Evolutionary conservation across 2,113 vertebrate genomes (phyloP).

Genomic region (Poeciliopsis occidentalis): DNA sequence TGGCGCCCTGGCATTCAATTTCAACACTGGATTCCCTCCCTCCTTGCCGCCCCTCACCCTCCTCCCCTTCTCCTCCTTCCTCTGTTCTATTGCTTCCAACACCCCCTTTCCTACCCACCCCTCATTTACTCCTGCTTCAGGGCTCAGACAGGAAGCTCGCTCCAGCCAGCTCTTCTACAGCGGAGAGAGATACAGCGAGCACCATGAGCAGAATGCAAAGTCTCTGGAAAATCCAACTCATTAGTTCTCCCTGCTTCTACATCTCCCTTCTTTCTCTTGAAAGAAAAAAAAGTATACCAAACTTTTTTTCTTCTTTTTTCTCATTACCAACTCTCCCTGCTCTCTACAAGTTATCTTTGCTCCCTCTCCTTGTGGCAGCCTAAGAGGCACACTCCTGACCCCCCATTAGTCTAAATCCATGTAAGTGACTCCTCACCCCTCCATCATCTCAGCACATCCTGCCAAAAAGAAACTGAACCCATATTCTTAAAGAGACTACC

Average conservation of each 20-base stretch:
- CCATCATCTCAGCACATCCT: conserved; percentile 17
- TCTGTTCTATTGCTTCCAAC: conserved; percentile 69
- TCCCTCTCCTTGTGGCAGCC: conserved; percentile 19
- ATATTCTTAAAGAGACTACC: neutral
- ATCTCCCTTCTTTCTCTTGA: conserved; percentile 42
- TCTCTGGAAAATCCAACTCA: conserved; percentile 79
- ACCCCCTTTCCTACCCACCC: conserved; percentile 46
- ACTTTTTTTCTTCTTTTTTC: conserved; percentile 15
- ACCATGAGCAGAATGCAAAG: conserved; percentile 80
- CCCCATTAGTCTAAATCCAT: conserved; percentile 40
- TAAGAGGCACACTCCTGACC: conserved; percentile 39
- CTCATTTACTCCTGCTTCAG: conserved; percentile 78
- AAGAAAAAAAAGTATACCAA: conserved; percentile 21
- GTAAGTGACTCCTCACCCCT: conserved; percentile 34
- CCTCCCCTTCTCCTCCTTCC: conserved; percentile 64
- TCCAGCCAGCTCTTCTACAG: conserved; percentile 77
- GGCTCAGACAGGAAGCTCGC: conserved; percentile 81
- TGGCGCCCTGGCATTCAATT: conserved; percentile 82
- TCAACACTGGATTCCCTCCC: conserved; percentile 67
- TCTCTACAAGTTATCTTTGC: conserved; percentile 37
- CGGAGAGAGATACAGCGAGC: conserved; percentile 61
- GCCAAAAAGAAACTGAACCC: conserved; percentile 24
- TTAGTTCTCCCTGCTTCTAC: conserved; percentile 70
- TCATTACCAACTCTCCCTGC: conserved; percentile 32
- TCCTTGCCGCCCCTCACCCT: conserved; percentile 54